Evolutionary conservation across 53 echinoderm and acorn worm species (phyloP).

Genomic region (Astropecten irregularis): DNA sequence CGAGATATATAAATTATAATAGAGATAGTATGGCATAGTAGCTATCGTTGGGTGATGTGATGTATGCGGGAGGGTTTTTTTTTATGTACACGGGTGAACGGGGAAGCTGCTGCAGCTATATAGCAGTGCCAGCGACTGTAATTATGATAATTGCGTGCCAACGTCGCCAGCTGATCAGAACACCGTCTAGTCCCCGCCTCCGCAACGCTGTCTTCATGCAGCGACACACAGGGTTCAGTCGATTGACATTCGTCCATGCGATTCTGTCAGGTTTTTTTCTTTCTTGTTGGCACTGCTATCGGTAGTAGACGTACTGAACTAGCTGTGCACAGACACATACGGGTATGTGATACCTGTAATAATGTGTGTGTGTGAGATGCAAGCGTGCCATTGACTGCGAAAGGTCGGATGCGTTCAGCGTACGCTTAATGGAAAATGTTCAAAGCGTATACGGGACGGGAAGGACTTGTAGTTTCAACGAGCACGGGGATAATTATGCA

Average conservation of each 20-base stretch:
- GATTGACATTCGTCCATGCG: slow-evolving; percentile 13
- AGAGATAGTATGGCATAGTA: slow-evolving; percentile 28
- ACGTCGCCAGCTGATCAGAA: slow-evolving; percentile 52
- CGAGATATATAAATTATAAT: slow-evolving; percentile 58
- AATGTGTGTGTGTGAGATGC: background rate
- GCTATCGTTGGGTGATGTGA: slow-evolving; percentile 10
- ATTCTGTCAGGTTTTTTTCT: too few species aligned
- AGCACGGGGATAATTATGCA: slow-evolving; percentile 39
- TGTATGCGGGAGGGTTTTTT: background rate
- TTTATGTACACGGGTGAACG: slow-evolving; percentile 3
- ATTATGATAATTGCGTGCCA: slow-evolving; percentile 51
- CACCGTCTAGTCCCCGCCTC: slow-evolving; percentile 36
- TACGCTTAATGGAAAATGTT: slow-evolving; percentile 41
- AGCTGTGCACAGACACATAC: slow-evolving; percentile 1
- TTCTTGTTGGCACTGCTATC: too few species aligned
- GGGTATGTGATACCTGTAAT: background rate
- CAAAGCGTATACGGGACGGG: background rate
- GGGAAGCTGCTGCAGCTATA: background rate
- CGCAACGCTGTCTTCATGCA: background rate
- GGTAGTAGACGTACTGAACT: slow-evolving; percentile 48
- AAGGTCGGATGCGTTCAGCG: slow-evolving; percentile 34
- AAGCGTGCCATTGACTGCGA: slow-evolving; percentile 3
- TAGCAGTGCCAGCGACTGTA: slow-evolving; percentile 23
- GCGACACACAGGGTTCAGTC: slow-evolving; percentile 1
- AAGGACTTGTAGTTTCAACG: background rate